A percentile compares a stretch with the other conserved stretches of the same genome.
These are phyloP conservation scores for Calephelis nemesis DNA, from an alignment of 1,140 invertebrate species.

Conservation along the genomic window DNA sequence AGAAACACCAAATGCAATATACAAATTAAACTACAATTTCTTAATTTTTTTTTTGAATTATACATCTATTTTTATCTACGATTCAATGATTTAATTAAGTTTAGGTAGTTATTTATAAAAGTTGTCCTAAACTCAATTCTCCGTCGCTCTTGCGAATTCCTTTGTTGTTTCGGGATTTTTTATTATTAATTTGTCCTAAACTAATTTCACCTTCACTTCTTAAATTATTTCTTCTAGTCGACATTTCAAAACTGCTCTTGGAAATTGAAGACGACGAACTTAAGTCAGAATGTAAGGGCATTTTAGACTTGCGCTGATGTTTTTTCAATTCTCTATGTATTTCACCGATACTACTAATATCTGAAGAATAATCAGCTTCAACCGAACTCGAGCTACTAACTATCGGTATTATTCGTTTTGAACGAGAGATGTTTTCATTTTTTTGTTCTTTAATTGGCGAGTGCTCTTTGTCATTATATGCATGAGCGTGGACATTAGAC, in stretches of 20 bases:
- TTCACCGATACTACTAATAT: constrained; percentile 70
- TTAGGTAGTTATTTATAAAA: background rate
- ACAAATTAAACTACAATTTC: no score
- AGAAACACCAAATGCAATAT: no score
- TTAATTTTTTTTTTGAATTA: no score
- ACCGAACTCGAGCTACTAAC: constrained; percentile 46
- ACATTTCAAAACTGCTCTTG: constrained; percentile 44
- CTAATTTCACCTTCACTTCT: constrained; percentile 67
- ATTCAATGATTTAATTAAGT: no score
- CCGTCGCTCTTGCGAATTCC: constrained; percentile 61
- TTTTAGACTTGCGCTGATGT: constrained; percentile 37
- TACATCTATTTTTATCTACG: no score
- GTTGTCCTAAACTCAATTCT: constrained; percentile 55
- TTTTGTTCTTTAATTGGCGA: background rate
- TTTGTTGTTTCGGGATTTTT: constrained; percentile 37
- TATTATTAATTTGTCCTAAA: constrained; percentile 39
- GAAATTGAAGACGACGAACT: constrained; percentile 47
- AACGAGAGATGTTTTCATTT: background rate
- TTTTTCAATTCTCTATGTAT: constrained; percentile 50
- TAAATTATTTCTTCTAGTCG: constrained; percentile 43
- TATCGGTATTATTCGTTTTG: constrained; percentile 27
- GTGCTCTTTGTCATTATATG: background rate
- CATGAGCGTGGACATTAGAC: constrained; percentile 40
- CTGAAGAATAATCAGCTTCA: constrained; percentile 59
- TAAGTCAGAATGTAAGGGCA: constrained; percentile 52